These are phyloP conservation scores for Littorina saxatilis DNA, from an alignment of 1,140 invertebrate species.

Conservation along the genomic window DNA sequence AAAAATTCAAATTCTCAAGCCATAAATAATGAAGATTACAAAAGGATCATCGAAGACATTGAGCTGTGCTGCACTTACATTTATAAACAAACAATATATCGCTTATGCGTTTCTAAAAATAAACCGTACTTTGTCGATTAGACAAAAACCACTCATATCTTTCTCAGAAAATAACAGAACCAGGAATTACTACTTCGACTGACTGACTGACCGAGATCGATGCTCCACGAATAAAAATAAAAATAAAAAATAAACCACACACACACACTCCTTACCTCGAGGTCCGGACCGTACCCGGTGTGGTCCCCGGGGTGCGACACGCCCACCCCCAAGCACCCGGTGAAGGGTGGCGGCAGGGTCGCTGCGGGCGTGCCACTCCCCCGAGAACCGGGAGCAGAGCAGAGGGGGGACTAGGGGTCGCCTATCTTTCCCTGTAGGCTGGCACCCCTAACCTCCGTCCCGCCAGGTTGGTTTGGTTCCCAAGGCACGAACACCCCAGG, in stretches of 20 bases:
- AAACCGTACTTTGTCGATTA: not conserved
- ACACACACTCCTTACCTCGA: not conserved
- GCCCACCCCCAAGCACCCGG: slow-evolving; percentile 38
- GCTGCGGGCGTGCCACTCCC: slow-evolving; percentile 22
- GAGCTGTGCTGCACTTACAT: too few relatives aligned
- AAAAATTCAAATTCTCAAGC: too few relatives aligned
- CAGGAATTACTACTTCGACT: too few relatives aligned
- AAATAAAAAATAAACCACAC: not conserved
- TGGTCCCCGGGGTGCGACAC: slow-evolving; percentile 37
- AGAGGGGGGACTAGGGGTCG: slow-evolving; percentile 28
- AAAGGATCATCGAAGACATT: too few relatives aligned
- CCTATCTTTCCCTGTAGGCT: slow-evolving; percentile 18
- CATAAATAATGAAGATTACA: too few relatives aligned
- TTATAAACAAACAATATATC: not conserved
- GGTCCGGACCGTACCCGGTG: slow-evolving; percentile 18
- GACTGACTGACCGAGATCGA: too few relatives aligned
- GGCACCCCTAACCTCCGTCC: slow-evolving; percentile 12
- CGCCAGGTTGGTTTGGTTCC: slow-evolving; percentile 19
- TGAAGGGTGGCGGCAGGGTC: slow-evolving; percentile 12
- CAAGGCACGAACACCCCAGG: slow-evolving; percentile 41
- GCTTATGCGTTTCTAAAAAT: not conserved
- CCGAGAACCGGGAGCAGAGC: slow-evolving; percentile 43
- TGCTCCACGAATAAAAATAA: not conserved
- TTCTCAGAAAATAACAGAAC: too few relatives aligned
- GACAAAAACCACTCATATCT: not conserved